These are phyloP conservation scores for Artibeus jamaicensis DNA, from an alignment of 2,797 vertebrate genomes.

Conservation along the genomic window DNA sequence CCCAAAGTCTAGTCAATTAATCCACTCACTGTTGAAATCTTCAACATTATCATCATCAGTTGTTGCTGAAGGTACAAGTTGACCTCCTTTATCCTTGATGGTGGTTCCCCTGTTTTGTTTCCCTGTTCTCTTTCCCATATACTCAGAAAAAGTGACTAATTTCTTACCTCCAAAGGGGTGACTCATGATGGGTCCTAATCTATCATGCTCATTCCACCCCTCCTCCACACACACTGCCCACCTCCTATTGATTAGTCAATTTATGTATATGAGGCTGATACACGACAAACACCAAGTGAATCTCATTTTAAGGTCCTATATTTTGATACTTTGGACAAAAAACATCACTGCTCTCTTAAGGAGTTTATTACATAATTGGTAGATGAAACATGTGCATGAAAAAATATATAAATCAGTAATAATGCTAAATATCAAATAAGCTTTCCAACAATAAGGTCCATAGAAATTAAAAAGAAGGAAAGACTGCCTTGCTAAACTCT, in stretches of 20 bases:
- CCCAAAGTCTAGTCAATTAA: neutral
- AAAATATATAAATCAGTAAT: neutral
- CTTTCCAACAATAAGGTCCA: neutral
- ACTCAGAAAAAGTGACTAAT: neutral
- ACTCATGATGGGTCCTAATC: neutral
- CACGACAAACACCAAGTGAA: neutral
- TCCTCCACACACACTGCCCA: neutral
- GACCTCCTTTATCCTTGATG: neutral
- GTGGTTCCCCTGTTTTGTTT: neutral
- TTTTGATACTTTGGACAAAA: neutral
- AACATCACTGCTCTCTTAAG: neutral
- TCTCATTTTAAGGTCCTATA: neutral
- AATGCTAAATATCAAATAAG: conserved; percentile 26
- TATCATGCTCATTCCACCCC: neutral
- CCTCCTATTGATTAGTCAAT: neutral
- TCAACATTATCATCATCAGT: neutral
- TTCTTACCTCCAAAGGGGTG: neutral
- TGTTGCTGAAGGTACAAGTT: neutral
- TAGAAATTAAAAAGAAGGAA: neutral
- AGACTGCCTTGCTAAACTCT: neutral
- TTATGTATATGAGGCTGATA: neutral
- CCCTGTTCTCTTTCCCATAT: neutral
- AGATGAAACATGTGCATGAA: neutral
- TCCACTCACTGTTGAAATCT: neutral
- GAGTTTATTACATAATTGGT: neutral